Percentiles rank a stretch among this genome's conserved stretches.
Conservation (phyloP, 2,797 vertebrate species). For the Pangasius macronema region DNA sequence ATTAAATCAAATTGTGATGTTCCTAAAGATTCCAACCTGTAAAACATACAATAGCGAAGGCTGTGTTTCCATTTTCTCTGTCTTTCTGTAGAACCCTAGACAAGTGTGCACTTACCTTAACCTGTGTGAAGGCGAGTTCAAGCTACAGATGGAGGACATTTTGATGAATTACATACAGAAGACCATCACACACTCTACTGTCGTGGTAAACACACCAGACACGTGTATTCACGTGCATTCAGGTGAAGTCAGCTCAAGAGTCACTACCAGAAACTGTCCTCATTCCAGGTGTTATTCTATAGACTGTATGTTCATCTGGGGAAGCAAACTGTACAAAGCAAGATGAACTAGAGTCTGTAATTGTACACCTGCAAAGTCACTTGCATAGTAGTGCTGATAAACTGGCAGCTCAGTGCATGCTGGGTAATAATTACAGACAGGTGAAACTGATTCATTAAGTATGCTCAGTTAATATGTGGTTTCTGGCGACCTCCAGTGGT, state of each 20-base stretch:
- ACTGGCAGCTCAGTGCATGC: background rate
- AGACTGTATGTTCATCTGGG: background rate
- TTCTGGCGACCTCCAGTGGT: background rate
- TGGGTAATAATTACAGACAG: background rate
- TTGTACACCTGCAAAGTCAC: background rate
- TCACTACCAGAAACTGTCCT: background rate
- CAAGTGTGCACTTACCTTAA: slow-evolving; percentile 67
- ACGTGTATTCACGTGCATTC: background rate
- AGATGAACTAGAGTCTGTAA: background rate
- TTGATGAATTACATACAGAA: slow-evolving; percentile 61
- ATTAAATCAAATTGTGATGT: background rate
- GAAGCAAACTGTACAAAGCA: background rate
- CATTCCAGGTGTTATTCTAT: background rate
- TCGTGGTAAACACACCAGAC: background rate
- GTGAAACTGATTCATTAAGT: too few relatives aligned
- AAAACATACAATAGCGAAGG: background rate
- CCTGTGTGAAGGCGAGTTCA: slow-evolving; percentile 62
- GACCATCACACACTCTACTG: slow-evolving; percentile 46
- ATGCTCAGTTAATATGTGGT: background rate
- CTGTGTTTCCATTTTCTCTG: background rate
- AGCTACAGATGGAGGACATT: slow-evolving; percentile 50
- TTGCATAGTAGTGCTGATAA: background rate
- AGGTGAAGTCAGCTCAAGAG: background rate
- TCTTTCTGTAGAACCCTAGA: slow-evolving; percentile 66
- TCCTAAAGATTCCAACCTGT: background rate